These are phyloP conservation scores for Sericinus montela DNA, from an alignment of 2,888 invertebrate genomes.

Conservation along the genomic window DNA sequence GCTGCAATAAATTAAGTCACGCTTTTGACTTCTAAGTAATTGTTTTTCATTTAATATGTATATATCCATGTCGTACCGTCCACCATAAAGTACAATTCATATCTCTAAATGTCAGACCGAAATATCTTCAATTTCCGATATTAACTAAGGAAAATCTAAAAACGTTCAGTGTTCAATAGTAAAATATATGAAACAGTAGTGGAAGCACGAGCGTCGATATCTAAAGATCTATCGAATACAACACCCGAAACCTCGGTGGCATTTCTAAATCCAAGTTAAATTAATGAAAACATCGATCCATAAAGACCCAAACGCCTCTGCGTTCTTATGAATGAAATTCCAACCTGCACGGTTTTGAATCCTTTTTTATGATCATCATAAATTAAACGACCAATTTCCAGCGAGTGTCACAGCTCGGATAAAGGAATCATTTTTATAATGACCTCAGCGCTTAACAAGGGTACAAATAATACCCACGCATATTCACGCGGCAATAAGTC, in stretches of 20 bases:
- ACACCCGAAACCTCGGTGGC: constrained; percentile 68
- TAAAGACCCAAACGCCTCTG: constrained; percentile 78
- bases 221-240: constrained; percentile 45
- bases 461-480: constrained; percentile 78
- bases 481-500: constrained; percentile 75
- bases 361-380: constrained; percentile 76
- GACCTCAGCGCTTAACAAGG: constrained; percentile 78
- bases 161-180: constrained; percentile 4
- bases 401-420: constrained; percentile 75
- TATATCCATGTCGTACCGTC: constrained; percentile 46
- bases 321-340: constrained; percentile 80
- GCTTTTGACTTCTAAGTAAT: constrained; percentile 59
- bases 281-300: constrained; percentile 79
- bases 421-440: constrained; percentile 80
- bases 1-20: constrained; percentile 65
- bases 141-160: not conserved
- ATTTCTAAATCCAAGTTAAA: constrained; percentile 65
- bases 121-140: not conserved
- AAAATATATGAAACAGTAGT: constrained; percentile 47
- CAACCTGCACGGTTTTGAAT: constrained; percentile 70
- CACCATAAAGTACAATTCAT: constrained; percentile 51
- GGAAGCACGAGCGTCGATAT: constrained; percentile 54
- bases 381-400: constrained; percentile 77
- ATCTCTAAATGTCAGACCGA: constrained; percentile 21
- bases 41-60: constrained; percentile 55